These are phyloP conservation scores for Trypoxylus dichotomus DNA, from an alignment of 1,140 invertebrate genomes.

Conservation along the genomic window DNA sequence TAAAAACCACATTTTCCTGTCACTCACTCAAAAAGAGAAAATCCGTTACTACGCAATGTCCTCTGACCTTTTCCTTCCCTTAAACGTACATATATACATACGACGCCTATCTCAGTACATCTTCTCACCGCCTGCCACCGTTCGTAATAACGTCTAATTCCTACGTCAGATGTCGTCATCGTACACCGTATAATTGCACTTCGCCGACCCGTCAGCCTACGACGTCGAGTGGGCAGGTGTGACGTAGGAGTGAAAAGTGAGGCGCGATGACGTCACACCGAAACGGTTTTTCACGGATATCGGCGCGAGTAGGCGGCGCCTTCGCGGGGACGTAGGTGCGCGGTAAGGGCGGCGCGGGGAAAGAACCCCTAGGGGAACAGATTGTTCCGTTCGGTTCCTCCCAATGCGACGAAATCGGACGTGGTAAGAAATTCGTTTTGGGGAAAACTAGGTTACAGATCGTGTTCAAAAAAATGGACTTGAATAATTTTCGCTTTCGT, in stretches of 20 bases:
- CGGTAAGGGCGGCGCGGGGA: not conserved
- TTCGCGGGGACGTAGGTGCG: not conserved
- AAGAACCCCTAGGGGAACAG: not conserved
- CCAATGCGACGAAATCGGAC: not conserved
- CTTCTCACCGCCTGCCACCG: too few species aligned
- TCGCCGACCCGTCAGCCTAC: not conserved
- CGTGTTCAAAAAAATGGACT: not conserved
- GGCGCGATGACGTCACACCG: not conserved
- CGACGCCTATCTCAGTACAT: too few species aligned
- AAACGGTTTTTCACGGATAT: not conserved
- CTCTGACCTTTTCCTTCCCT: too few species aligned
- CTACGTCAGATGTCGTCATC: not conserved
- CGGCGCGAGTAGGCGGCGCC: not conserved
- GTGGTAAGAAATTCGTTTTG: not conserved
- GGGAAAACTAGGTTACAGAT: not conserved
- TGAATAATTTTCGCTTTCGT: too few species aligned
- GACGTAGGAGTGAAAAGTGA: slow-evolving; percentile 23
- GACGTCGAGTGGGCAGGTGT: not conserved
- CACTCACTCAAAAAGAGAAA: too few species aligned
- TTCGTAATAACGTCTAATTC: not conserved
- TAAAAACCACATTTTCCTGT: too few species aligned
- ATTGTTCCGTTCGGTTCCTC: not conserved
- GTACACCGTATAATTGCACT: not conserved
- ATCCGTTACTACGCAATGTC: too few species aligned
- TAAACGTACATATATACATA: too few species aligned